Base-by-base conservation (phyloP, 64 coral and sea anemone species). In the Montipora foliosa region DNA sequence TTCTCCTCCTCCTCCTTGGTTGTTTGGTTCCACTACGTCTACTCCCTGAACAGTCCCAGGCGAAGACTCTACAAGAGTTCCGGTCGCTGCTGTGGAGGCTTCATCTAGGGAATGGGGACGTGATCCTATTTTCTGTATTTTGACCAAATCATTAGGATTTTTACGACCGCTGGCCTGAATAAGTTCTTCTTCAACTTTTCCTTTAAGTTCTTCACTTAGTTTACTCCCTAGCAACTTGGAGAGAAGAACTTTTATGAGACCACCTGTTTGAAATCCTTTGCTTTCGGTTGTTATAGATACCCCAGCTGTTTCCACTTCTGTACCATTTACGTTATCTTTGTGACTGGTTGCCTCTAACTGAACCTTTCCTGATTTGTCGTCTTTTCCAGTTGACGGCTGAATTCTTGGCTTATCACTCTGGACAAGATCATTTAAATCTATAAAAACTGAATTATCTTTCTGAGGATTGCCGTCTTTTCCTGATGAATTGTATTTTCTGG, bases 281-380 rank as follows among this genome's bases (percentile, higher is more conserved):
- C 81, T 84, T 25, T 84, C 81, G 11, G 81, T 84, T 67, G 59
- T 84, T 84, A 84, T 84, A 7, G 81, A 84, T 17, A 84, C 81
- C 3, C 81, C 81, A 17, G 81, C 81, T 8, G 81, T 84, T 15
- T 84, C 60, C 47, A 84, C 81, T 4, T 84, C 81, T 17, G 81
- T 84, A 2, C 81, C 81, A 48, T 84, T 84, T 68, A 67, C 60
- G 59, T 67, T 84, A 13, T 84, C 59, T n/a, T 84, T 84, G 24
- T 84, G 37, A 67, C 60, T 84, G 2, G 59, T 84, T 84, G 81
- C 81, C 60, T 84, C 8, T 67, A 84, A n/a, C 15, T 47, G 81
- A 13, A 84, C 13, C 19, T 84, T 84, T 5, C 29, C 81, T 9
- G 14, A 62, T 4, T 84, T 84, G 17, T 17, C 58, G 2, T 84